These are phyloP conservation scores for Caenorhabditis imperialis DNA, from an alignment of 2,888 invertebrate species.

Conservation along the genomic window DNA sequence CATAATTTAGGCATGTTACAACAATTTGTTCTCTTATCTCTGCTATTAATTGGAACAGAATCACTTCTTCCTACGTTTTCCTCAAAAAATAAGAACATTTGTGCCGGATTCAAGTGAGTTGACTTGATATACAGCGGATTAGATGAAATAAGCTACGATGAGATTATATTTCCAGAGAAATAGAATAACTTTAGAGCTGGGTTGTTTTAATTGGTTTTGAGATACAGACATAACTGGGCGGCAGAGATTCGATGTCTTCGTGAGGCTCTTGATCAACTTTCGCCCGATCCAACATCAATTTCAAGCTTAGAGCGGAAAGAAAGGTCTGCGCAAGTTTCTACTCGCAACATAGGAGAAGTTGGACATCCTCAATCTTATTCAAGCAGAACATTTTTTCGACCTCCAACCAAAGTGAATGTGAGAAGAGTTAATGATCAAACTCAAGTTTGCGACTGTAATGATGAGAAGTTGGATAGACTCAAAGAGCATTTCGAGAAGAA, in stretches of 20 bases:
- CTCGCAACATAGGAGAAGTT: too few species aligned
- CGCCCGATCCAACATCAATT: not conserved
- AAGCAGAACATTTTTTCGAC: conserved; percentile 7
- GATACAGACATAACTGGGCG: conserved; percentile 46
- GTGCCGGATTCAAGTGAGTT: conserved; percentile 36
- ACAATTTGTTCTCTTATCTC: too few species aligned
- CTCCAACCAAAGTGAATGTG: conserved; percentile 8
- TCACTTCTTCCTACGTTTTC: conserved; percentile 33
- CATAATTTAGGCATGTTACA: too few species aligned
- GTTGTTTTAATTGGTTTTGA: too few species aligned
- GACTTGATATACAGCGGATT: too few species aligned
- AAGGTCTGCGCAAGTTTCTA: too few species aligned
- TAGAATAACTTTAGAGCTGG: too few species aligned
- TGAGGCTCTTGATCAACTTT: conserved; percentile 6
- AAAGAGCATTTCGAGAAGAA: conserved; percentile 36
- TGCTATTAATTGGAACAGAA: too few species aligned
- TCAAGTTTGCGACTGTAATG: conserved; percentile 6
- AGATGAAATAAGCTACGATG: too few species aligned
- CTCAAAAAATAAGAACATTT: conserved; percentile 17
- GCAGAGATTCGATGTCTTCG: conserved; percentile 58
- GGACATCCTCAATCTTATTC: conserved; percentile 24
- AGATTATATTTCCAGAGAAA: too few species aligned
- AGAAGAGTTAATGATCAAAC: not conserved
- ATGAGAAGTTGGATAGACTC: conserved; percentile 13
- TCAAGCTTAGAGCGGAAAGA: too few species aligned